Evolutionary conservation across 2,797 vertebrate genomes (phyloP).

Genomic region (Hoplostethus mediterraneus): DNA sequence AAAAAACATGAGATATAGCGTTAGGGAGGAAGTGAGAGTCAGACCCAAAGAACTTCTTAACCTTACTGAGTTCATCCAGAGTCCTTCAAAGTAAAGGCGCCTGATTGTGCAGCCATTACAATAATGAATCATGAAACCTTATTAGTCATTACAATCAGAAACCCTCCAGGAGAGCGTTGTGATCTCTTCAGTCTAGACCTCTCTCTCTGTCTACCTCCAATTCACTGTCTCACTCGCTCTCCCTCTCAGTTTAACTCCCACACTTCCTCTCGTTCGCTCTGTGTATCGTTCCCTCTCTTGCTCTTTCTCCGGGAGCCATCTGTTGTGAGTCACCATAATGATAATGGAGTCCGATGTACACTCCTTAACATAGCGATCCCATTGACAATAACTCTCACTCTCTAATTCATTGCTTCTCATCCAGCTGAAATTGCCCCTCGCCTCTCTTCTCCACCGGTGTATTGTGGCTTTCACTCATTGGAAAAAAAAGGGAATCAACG

Average conservation of each 20-base stretch:
- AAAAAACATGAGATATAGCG: slow-evolving; percentile 29
- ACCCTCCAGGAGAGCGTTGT: slow-evolving; percentile 43
- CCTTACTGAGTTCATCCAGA: slow-evolving; percentile 46
- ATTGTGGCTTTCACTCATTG: slow-evolving; percentile 6
- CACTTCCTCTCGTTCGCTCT: slow-evolving; percentile 9
- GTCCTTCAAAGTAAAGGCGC: slow-evolving; percentile 40
- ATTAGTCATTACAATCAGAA: slow-evolving; percentile 67
- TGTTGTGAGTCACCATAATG: slow-evolving; percentile 63
- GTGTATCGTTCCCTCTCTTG: slow-evolving; percentile 20
- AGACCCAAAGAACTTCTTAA: slow-evolving; percentile 42
- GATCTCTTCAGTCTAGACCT: slow-evolving; percentile 47
- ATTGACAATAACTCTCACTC: slow-evolving; percentile 39
- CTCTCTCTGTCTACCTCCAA: slow-evolving; percentile 5
- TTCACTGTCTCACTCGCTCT: slow-evolving; percentile 1
- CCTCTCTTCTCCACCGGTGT: background rate
- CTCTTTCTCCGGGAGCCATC: slow-evolving; percentile 43
- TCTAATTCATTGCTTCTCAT: slow-evolving; percentile 51
- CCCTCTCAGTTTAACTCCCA: slow-evolving; percentile 22
- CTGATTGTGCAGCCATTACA: slow-evolving; percentile 55
- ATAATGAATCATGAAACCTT: slow-evolving; percentile 73
- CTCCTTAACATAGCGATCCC: slow-evolving; percentile 62
- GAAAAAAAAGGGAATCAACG: background rate
- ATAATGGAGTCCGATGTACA: slow-evolving; percentile 61
- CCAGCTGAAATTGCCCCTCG: slow-evolving; percentile 32
- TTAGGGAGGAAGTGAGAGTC: background rate